These are phyloP conservation scores for Steinernema scapterisci DNA, from an alignment of 2,888 invertebrate species.

Conservation along the genomic window DNA sequence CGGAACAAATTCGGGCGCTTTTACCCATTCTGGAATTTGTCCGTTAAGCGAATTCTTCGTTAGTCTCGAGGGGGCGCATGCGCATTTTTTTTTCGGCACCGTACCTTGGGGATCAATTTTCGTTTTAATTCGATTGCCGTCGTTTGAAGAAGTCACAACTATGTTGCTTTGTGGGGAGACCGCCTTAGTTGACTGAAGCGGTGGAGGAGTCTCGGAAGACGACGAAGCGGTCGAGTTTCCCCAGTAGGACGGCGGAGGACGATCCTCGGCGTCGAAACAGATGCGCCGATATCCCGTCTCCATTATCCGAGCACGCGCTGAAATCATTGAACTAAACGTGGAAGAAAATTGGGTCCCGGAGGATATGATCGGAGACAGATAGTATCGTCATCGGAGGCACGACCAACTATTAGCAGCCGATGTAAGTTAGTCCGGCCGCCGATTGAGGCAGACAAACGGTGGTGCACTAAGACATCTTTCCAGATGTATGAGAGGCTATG, in stretches of 20 bases:
- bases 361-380: neutral
- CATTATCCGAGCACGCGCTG: neutral
- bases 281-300: constrained; percentile 37
- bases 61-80: too few relatives aligned
- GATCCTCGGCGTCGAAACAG: constrained; percentile 57
- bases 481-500: constrained; percentile 19
- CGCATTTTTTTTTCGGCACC: too few relatives aligned
- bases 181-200: neutral
- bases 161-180: neutral
- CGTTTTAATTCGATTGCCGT: constrained; percentile 17
- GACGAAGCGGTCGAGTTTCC: neutral
- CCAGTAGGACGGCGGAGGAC: constrained; percentile 57
- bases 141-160: neutral
- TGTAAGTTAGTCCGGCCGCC: neutral
- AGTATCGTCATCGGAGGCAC: neutral
- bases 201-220: constrained; percentile 6
- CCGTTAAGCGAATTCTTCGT: too few relatives aligned
- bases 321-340: neutral
- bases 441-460: constrained; percentile 1
- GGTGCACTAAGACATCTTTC: constrained; percentile 18
- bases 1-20: constrained; percentile 57
- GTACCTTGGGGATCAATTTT: constrained; percentile 32
- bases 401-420: neutral
- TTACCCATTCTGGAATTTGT: constrained; percentile 52
- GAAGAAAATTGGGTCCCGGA: neutral